Percentiles rank a stretch among this genome's conserved stretches.
These are phyloP conservation scores for Dusona sp. DNA, from an alignment of 2,888 invertebrate species.

Conservation along the genomic window DNA sequence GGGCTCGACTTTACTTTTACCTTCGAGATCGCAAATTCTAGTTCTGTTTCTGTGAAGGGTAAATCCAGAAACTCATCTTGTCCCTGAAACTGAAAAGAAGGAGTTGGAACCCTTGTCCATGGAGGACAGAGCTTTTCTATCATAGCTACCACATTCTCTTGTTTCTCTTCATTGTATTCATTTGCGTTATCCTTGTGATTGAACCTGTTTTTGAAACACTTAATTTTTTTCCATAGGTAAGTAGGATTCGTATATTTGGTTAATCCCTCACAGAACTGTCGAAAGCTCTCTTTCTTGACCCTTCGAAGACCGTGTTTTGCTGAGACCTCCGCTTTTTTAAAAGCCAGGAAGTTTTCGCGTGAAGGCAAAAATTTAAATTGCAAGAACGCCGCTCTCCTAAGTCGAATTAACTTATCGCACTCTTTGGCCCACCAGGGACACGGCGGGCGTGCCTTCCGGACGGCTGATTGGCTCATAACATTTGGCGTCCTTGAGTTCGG, in stretches of 20 bases:
- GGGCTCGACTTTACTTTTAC: constrained; percentile 13
- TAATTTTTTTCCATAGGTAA: constrained; percentile 47
- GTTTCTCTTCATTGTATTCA: constrained; percentile 30
- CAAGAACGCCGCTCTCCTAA: constrained; percentile 12
- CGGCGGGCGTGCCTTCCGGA: not conserved
- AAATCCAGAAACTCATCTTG: not conserved
- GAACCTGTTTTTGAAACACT: constrained; percentile 51
- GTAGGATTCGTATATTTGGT: constrained; percentile 28
- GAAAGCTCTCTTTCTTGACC: constrained; percentile 38
- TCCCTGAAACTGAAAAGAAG: not conserved
- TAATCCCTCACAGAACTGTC: constrained; percentile 16
- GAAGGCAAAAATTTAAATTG: not conserved
- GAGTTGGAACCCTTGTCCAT: not conserved
- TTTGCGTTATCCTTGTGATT: constrained; percentile 29
- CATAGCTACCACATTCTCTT: not conserved
- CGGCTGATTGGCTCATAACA: too few relatives aligned
- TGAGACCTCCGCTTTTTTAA: constrained; percentile 21
- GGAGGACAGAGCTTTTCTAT: constrained; percentile 17
- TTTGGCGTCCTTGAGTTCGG: too few relatives aligned
- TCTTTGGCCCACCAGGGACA: constrained; percentile 22
- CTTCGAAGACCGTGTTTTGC: constrained; percentile 13
- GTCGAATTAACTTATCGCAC: constrained; percentile 28
- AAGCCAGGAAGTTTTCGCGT: not conserved
- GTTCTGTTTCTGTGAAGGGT: not conserved
- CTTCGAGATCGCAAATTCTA: constrained; percentile 4